Evolutionary conservation across 1,140 invertebrate species (phyloP), one percentile per base, ranked within the genome.

Genomic region (Drosophila busckii): DNA sequence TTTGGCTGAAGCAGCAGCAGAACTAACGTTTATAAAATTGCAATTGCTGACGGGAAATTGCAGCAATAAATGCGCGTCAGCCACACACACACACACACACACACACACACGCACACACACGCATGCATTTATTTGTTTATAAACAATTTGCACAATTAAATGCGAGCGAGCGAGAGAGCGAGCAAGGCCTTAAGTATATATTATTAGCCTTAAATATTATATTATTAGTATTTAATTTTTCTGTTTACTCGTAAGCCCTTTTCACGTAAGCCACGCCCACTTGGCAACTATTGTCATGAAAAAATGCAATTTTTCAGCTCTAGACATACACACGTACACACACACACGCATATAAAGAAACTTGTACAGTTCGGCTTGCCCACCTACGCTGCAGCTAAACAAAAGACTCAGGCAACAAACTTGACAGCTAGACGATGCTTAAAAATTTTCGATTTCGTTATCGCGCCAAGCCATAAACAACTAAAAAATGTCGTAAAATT

Each of bases 401-500:
- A 70, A 84, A 84, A 84, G 78, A 84, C 68, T 84, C 76, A 78
- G 80, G 68, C 68, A 71, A 84, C 78, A 54, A 84, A 84, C 80
- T 84, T 78, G 67, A 29, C 37, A 19, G 40, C 44, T 8, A 6
- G 23, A 28, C 16, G n/a, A n/a, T n/a, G n/a, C n/a, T n/a, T n/a
- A n/a, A n/a, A n/a, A n/a, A n/a, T n/a, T n/a, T n/a, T n/a, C n/a
- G n/a, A n/a, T n/a, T n/a, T n/a, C n/a, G n/a, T n/a, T n/a, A n/a
- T n/a, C n/a, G n/a, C n/a, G n/a, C n/a, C n/a, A n/a, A n/a, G n/a
- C n/a, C n/a, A n/a, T n/a, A n/a, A n/a, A n/a, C n/a, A n/a, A n/a
- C n/a, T n/a, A n/a, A n/a, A n/a, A n/a, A n/a, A n/a, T n/a, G n/a
- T n/a, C n/a, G n/a, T n/a, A n/a, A n/a, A n/a, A n/a, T n/a, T n/a